Base-by-base conservation (phyloP, 2,888 invertebrate genomes). In the Schizaphis graminum region DNA sequence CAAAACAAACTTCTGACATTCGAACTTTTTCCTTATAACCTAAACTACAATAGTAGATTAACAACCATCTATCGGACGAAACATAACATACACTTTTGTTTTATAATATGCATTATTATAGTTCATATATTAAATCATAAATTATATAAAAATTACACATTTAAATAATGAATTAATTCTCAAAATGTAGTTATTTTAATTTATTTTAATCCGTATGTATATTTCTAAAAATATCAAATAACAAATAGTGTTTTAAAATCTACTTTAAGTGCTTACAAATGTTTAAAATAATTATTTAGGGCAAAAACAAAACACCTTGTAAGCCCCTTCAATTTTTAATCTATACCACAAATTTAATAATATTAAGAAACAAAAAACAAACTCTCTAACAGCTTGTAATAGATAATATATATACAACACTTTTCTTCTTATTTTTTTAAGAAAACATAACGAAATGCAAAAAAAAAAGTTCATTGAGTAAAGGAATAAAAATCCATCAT, bases 401-500 rank as follows among this genome's bases (percentile, higher is more conserved):
- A 35, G 61, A 87, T 13, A 47, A 77, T 41, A 91, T 41, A 49
- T 24, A 91, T 13, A 84, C 28, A 56, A 13, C 4, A 85, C 61
- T 49, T 92, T 61, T 86, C 67, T 49, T 41, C 21, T 56, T 57
- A 57, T 57, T 53, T 16, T 16, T 44, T 44, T 44, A 53, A 53
- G 21, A 21, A 53, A 53, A 57, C 57, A 85, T 85, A 85, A 91
- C 44, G n/a, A 91, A 57, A 85, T 85, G 41, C 53, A 91, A 91
- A 91, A 85, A 77, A 44, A 84, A 85, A 85, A 91, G 91, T 85
- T 85, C 91, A 91, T 57, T 85, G 91, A 91, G 85, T 91, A 85
- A 91, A 85, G 10, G 47, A 61, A 87, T 87, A 87, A 92, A 92
- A 87, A 92, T 92, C 26, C 86, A 87, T 92, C 86, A 92, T 92